These are phyloP conservation scores for Geothlypis trichas DNA, from an alignment of 2,113 vertebrate genomes.

Conservation along the genomic window DNA sequence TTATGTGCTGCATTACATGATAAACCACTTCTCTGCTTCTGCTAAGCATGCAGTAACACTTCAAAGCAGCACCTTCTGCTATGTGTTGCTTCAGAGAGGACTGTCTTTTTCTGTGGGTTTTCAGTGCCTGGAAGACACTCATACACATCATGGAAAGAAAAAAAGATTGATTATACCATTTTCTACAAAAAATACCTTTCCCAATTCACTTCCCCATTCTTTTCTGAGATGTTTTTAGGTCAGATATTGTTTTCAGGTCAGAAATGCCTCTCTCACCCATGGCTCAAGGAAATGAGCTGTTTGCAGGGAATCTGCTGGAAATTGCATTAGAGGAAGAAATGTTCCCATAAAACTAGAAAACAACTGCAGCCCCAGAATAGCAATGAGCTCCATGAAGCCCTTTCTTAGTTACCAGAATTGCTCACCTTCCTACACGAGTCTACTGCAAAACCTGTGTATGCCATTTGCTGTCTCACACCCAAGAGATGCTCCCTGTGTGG, in stretches of 20 bases:
- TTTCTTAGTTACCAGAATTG: neutral
- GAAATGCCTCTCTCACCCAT: neutral
- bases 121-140: neutral
- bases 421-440: neutral
- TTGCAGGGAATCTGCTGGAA: neutral
- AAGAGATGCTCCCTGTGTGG: neutral
- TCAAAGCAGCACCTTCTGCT: neutral
- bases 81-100: neutral
- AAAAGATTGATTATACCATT: neutral
- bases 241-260: neutral
- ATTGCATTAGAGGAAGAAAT: neutral
- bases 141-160: neutral
- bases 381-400: neutral
- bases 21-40: neutral
- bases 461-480: neutral
- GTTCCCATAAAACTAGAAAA: neutral
- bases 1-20: neutral
- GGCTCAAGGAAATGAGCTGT: neutral
- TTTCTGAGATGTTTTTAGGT: neutral
- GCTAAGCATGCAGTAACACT: neutral
- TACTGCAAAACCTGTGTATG: neutral
- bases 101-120: neutral
- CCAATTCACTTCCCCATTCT: neutral
- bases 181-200: neutral
- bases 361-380: constrained; percentile 23